Evolutionary conservation across 2,113 vertebrate species (phyloP).

Genomic region (Lophius piscatorius): DNA sequence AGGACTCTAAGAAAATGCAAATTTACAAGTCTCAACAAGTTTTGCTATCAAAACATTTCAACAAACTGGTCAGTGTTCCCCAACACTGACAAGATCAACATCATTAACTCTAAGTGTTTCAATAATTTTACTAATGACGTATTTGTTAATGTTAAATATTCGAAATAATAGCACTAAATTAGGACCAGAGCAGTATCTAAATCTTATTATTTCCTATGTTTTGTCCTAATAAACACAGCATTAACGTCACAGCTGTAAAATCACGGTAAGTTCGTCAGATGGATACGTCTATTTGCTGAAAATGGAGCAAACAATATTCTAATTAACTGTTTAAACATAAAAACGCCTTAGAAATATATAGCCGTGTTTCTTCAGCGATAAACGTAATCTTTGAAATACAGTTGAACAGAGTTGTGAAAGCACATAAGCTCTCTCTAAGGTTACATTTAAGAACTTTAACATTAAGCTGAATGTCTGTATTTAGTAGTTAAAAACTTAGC

Average conservation of each 20-base stretch:
- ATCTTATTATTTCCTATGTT: neutral
- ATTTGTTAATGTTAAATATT: no score
- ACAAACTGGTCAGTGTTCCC: neutral
- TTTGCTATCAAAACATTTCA: slow-evolving; percentile 3
- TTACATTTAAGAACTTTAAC: neutral
- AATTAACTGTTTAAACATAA: no score
- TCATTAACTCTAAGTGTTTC: no score
- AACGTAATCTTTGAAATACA: no score
- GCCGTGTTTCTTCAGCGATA: neutral
- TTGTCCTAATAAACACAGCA: neutral
- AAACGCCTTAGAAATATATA: slow-evolving; percentile 20
- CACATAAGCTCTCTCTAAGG: neutral
- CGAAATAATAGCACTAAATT: no score
- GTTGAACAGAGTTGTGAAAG: no score
- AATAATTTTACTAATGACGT: no score
- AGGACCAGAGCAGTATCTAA: no score
- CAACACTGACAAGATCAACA: no score
- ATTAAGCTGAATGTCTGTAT: neutral
- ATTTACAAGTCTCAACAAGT: slow-evolving; percentile 9
- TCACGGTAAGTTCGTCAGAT: slow-evolving; percentile 17
- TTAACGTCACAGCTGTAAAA: neutral
- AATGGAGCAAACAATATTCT: slow-evolving; percentile 23
- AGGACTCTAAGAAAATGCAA: slow-evolving; percentile 1
- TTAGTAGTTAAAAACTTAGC: slow-evolving; percentile 30
- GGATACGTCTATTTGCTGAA: slow-evolving; percentile 64